These are phyloP conservation scores for Apolygus lucorum DNA, from an alignment of 1,140 invertebrate species.

Conservation along the genomic window DNA sequence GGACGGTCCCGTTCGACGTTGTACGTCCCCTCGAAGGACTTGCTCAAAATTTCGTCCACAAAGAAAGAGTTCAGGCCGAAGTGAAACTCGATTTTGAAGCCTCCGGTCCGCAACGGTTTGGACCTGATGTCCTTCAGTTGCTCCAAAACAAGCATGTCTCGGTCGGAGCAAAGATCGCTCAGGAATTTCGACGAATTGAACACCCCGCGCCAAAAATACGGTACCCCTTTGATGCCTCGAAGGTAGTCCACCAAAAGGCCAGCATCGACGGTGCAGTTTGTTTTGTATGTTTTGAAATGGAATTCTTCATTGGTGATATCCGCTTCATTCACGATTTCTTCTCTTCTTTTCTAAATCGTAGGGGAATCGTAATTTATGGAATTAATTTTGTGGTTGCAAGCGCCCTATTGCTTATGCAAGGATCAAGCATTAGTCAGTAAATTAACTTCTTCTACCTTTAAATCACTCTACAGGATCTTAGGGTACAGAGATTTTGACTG, in stretches of 20 bases:
- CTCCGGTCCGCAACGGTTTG: not conserved
- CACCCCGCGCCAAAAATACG: constrained; percentile 18
- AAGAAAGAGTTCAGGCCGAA: not conserved
- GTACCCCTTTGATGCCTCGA: not conserved
- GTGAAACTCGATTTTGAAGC: not conserved
- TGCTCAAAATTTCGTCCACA: not conserved
- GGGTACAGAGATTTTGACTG: no score
- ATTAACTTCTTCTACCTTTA: no score
- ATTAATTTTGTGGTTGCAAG: no score
- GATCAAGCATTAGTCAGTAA: no score
- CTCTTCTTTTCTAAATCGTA: no score
- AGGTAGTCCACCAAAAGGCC: not conserved
- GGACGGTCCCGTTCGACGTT: not conserved
- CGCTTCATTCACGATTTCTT: no score
- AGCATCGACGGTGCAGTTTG: not conserved
- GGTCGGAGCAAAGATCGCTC: not conserved
- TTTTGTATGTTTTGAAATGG: no score
- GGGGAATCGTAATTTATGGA: no score
- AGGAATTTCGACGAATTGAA: not conserved
- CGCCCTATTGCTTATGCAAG: no score
- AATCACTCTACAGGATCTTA: no score
- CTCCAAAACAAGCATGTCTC: not conserved
- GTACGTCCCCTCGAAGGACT: not conserved
- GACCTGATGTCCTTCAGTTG: not conserved
- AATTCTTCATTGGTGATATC: no score